Conservation (phyloP, 2,888 invertebrate species). For the Dynastes tityus region DNA sequence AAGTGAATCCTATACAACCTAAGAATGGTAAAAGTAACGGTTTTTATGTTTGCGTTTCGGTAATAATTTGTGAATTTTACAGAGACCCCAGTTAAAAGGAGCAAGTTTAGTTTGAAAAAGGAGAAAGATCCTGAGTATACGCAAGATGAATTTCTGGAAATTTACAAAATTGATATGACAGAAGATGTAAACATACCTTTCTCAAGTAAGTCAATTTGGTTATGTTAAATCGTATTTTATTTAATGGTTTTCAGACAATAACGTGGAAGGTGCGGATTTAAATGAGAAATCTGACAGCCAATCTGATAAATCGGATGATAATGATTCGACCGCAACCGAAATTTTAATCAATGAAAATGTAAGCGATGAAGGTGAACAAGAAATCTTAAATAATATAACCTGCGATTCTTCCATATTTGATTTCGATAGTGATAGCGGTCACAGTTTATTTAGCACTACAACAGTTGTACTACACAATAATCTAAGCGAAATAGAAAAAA, state of each 20-base stretch:
- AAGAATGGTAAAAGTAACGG: neutral
- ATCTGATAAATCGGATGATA: neutral
- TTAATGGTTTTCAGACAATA: neutral
- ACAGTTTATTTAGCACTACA: conserved; percentile 11
- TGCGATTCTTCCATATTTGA: conserved; percentile 9
- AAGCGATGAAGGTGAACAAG: neutral
- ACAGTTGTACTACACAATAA: neutral
- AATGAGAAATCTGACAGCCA: neutral
- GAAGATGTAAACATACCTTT: conserved; percentile 12
- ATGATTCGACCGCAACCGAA: neutral
- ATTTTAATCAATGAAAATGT: neutral
- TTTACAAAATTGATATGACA: conserved; percentile 40
- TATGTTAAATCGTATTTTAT: neutral
- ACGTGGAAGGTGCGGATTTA: neutral
- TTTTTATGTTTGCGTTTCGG: neutral
- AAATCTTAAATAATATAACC: conserved; percentile 15
- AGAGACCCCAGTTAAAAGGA: neutral
- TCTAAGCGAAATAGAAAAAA: neutral
- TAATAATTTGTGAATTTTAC: neutral
- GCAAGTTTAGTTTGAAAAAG: conserved; percentile 38
- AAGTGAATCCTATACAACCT: no score
- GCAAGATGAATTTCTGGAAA: conserved; percentile 44
- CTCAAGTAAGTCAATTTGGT: neutral
- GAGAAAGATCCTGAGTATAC: conserved; percentile 36
- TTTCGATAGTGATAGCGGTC: neutral